Base-by-base conservation (phyloP, 2,888 invertebrate species). In the Doris montereyensis region DNA sequence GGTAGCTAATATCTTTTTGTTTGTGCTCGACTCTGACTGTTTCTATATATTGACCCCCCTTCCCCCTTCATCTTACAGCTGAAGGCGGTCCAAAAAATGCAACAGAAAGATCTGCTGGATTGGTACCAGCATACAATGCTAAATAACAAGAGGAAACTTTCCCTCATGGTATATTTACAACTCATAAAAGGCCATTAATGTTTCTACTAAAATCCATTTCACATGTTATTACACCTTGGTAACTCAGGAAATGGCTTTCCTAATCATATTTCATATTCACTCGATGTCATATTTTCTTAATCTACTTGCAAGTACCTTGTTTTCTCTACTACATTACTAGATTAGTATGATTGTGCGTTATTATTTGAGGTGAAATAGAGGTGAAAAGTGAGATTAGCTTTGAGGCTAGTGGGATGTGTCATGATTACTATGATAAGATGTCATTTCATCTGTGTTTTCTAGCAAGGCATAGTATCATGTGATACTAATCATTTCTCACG, bases 101-200 rank as follows among this genome's bases (percentile, higher is more conserved):
- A 75, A 2, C 75, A 76, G 21, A 2, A 17, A 1, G 77, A 80
- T 2, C 62, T 81, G 57, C 58, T 79, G 17, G n/a, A 73, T n/a
- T 81, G 81, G 81, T 79, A 67, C 74, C 57, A 65, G n/a, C 62
- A 1, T 0, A 35, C 71, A 3, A 21, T 73, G 21, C 24, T 52
- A n/a, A 32, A 52, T n/a, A 73, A 65, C 24, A 35, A 65, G 32
- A 78, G 78, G 24, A 60, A 78, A 13, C 21, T 78, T 13, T 62
- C 72, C 26, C 3, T 78, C 0, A 73, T 78, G 78, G 78, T 78
- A 52, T 65, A 73, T 17, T 13, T 10, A 68, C 8, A 8, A 26
- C 28, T 5, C n/a, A n/a, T 13, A 62, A 13, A 62, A 24, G 4
- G 10, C 21, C 21, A 17, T 62, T 62, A 24, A 62, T 24, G 21